phyloP scores from a whole-genome alignment of 1,140 invertebrate species.

The Teleopsis dalmanni region DNA sequence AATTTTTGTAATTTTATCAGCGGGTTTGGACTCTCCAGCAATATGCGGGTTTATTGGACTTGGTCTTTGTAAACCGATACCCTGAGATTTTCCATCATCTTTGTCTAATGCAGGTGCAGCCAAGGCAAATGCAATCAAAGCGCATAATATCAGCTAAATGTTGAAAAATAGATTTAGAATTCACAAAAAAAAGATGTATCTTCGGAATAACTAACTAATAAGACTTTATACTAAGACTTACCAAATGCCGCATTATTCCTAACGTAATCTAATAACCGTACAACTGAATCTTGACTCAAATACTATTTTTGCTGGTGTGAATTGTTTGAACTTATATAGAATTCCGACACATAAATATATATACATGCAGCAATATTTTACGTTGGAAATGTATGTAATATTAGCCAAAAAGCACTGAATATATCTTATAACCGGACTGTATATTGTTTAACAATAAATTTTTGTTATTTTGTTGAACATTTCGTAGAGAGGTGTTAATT shows the following conservation, averaged over 20 bases:
- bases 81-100: not conserved
- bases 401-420: no score
- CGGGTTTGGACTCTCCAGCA: slow-evolving; percentile 9
- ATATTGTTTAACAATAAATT: no score
- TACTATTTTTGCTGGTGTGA: no score
- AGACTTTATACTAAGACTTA: not conserved
- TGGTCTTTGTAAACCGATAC: slow-evolving; percentile 12
- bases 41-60: slow-evolving; percentile 10
- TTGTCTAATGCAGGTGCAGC: slow-evolving; percentile 5
- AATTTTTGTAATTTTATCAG: slow-evolving; percentile 15
- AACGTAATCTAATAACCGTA: no score
- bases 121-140: not conserved
- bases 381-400: no score
- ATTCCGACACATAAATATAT: no score
- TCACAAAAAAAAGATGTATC: not conserved
- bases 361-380: no score
- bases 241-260: slow-evolving; percentile 6
- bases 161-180: not conserved
- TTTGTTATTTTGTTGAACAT: no score
- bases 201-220: not conserved
- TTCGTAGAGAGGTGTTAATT: no score
- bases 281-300: no score
- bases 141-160: slow-evolving; percentile 7
- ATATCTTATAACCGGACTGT: no score
- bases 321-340: no score